These are phyloP conservation scores for Carassius carassius DNA, from an alignment of 2,113 vertebrate species.

Conservation along the genomic window DNA sequence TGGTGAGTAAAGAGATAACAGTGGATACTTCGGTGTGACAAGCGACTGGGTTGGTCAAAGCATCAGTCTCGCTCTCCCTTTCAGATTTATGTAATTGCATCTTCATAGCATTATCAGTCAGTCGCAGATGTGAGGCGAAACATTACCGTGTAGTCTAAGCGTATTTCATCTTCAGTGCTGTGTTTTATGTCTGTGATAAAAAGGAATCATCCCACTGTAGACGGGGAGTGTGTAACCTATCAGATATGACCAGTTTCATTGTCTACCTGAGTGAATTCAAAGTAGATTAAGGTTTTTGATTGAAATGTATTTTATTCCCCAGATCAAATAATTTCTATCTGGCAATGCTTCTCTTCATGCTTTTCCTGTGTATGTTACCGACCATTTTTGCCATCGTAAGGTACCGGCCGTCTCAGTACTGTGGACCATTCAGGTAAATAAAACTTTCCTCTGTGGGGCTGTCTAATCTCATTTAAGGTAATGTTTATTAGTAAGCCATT, in stretches of 20 bases:
- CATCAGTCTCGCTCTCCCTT: conserved; percentile 1
- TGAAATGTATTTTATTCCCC: conserved; percentile 36
- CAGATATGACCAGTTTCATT: not conserved
- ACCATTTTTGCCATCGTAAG: conserved; percentile 93
- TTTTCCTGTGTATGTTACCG: conserved; percentile 96
- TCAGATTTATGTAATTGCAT: conserved; percentile 61
- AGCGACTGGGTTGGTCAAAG: conserved; percentile 3
- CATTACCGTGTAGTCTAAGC: conserved; percentile 20
- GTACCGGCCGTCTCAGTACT: conserved; percentile 89
- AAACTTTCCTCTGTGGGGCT: not conserved
- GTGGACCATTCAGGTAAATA: conserved; percentile 93
- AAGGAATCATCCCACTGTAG: conserved; percentile 9
- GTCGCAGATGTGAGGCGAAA: conserved; percentile 56
- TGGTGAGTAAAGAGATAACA: conserved; percentile 28
- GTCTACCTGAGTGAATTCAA: not conserved
- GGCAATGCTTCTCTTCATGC: conserved; percentile 95
- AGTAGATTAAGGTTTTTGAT: not conserved
- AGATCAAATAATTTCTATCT: conserved; percentile 99
- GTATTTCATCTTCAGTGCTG: conserved; percentile 28
- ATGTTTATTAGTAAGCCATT: not conserved
- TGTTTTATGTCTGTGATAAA: conserved; percentile 15
- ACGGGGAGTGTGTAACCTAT: conserved; percentile 21
- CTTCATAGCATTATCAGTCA: conserved; percentile 58
- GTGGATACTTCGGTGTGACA: conserved; percentile 20
- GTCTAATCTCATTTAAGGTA: not conserved